Evolutionary conservation across 2,888 invertebrate species (phyloP).

Genomic region (Plebejus argus): DNA sequence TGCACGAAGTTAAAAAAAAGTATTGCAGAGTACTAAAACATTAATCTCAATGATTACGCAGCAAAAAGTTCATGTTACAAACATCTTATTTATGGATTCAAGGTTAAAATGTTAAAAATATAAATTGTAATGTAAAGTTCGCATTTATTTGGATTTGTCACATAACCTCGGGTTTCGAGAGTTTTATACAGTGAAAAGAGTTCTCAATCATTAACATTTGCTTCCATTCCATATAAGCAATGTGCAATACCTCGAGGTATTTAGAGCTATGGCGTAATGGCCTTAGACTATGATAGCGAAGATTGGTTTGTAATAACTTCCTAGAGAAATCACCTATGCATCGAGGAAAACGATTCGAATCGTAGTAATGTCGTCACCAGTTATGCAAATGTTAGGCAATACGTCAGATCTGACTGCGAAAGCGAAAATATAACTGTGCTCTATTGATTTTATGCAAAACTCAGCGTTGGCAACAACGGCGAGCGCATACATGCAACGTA

Average conservation of each 20-base stretch:
- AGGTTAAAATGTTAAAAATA: background rate
- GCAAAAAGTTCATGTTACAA: conserved; percentile 1
- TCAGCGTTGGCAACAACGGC: conserved; percentile 36
- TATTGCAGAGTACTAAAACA: background rate
- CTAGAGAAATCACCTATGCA: conserved; percentile 13
- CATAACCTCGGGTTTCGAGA: background rate
- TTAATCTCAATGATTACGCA: background rate
- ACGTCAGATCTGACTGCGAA: conserved; percentile 27
- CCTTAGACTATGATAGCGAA: conserved; percentile 1
- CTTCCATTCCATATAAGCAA: background rate
- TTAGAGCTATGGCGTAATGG: background rate
- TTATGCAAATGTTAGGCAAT: conserved; percentile 20
- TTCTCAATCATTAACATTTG: background rate
- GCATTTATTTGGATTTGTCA: background rate
- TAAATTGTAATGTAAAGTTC: background rate
- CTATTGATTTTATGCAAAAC: conserved; percentile 37
- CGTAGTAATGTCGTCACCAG: conserved; percentile 25
- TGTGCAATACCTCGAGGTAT: background rate
- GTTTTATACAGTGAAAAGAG: background rate
- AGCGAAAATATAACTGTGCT: conserved; percentile 35
- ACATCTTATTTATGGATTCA: background rate
- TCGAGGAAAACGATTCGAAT: conserved; percentile 3
- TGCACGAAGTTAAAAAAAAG: background rate
- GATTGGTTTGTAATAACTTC: conserved; percentile 3
- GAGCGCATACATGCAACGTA: conserved; percentile 33